A percentile compares a stretch with the other conserved stretches of the same genome.
These are phyloP conservation scores for Ammodramus savannarum DNA, from an alignment of 2,113 vertebrate species.

Conservation along the genomic window DNA sequence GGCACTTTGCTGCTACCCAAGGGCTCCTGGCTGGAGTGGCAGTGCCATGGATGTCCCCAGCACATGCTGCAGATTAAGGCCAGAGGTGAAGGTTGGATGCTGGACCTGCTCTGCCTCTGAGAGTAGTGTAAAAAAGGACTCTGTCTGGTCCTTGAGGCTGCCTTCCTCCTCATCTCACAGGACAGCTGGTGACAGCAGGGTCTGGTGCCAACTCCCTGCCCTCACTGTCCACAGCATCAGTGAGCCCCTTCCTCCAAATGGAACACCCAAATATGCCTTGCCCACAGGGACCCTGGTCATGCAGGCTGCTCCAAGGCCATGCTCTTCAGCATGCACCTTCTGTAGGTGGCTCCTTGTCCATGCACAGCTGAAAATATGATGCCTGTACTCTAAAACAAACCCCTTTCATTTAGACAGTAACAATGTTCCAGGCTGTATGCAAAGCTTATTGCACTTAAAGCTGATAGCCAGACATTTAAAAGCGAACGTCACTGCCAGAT, in stretches of 20 bases:
- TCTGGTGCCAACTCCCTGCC: neutral
- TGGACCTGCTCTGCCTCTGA: neutral
- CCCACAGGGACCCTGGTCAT: too few relatives aligned
- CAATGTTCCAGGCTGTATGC: accelerated
- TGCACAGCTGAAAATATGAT: neutral
- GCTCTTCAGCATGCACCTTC: neutral
- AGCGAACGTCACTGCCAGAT: neutral
- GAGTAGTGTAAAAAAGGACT: neutral
- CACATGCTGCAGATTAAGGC: neutral
- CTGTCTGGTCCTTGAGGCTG: neutral
- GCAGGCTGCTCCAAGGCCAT: neutral
- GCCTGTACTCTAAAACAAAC: neutral
- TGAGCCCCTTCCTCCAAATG: neutral
- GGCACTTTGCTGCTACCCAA: accelerated
- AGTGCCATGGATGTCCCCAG: accelerated
- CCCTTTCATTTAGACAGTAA: neutral
- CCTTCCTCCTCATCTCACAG: neutral
- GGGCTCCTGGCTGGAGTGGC: accelerated
- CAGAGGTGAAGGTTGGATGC: neutral
- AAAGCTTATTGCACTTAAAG: neutral
- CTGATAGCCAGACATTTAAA: neutral
- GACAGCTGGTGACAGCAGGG: neutral
- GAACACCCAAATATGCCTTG: neutral
- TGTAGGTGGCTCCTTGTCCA: neutral
- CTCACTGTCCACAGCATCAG: neutral